These are phyloP conservation scores for Melanotaenia trifasciata DNA, from an alignment of 2,797 vertebrate species.

Conservation along the genomic window DNA sequence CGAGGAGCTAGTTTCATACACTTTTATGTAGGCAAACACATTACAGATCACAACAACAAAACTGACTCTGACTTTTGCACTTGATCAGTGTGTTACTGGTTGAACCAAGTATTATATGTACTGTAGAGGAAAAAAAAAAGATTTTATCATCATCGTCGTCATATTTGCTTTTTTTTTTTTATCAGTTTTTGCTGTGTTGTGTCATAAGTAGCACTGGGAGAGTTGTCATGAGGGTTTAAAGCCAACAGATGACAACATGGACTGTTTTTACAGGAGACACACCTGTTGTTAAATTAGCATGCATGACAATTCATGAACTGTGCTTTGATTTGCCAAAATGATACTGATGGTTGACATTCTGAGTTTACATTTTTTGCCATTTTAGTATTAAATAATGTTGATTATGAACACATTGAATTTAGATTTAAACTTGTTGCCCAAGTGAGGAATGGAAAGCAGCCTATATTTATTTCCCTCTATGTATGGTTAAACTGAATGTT, in stretches of 20 bases:
- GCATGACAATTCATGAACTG: slow-evolving; percentile 63
- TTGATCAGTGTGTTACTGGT: slow-evolving; percentile 73
- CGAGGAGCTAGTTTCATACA: slow-evolving; percentile 45
- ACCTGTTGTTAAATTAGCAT: slow-evolving; percentile 52
- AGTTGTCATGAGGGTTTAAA: slow-evolving; percentile 63
- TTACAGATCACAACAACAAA: slow-evolving; percentile 83
- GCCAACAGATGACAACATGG: slow-evolving; percentile 55
- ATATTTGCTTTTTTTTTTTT: slow-evolving; percentile 54
- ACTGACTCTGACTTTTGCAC: slow-evolving; percentile 73
- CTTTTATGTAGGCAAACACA: slow-evolving; percentile 72
- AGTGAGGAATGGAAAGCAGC: slow-evolving; percentile 23
- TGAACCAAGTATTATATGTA: slow-evolving; percentile 74
- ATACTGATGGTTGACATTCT: slow-evolving; percentile 57
- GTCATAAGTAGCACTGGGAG: slow-evolving; percentile 54
- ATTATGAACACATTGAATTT: slow-evolving; percentile 41
- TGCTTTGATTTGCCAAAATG: slow-evolving; percentile 75
- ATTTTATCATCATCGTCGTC: slow-evolving; percentile 53
- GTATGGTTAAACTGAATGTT: slow-evolving; percentile 38
- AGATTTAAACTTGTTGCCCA: slow-evolving; percentile 17
- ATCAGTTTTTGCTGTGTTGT: slow-evolving; percentile 58
- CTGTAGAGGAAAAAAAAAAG: slow-evolving; percentile 51
- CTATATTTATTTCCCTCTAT: slow-evolving; percentile 42
- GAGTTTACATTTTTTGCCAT: slow-evolving; percentile 70
- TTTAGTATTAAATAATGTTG: slow-evolving; percentile 53
- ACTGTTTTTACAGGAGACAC: slow-evolving; percentile 39